phyloP scores from a whole-genome alignment of 2,113 vertebrate species.

The Excalfactoria chinensis region DNA sequence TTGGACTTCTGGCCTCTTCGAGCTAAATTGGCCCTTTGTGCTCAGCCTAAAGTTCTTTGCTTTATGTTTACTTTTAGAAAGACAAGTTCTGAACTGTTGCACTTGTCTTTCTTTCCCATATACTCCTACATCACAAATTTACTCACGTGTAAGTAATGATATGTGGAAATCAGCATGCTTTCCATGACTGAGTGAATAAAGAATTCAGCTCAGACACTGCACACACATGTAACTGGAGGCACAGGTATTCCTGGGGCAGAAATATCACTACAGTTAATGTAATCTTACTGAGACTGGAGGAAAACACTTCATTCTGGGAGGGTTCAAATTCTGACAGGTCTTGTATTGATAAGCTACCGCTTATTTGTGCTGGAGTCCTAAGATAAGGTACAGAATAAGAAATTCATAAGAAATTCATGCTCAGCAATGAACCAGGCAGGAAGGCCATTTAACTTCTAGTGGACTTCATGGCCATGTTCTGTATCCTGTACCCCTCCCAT shows the following conservation, averaged over 20 bases:
- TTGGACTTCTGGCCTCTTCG: background rate
- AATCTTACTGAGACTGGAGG: background rate
- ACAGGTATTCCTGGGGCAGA: background rate
- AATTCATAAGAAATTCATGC: background rate
- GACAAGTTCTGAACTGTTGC: background rate
- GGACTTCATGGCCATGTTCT: background rate
- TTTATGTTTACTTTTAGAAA: background rate
- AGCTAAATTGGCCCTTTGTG: background rate
- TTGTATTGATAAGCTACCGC: background rate
- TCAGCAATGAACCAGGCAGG: background rate
- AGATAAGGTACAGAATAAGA: background rate
- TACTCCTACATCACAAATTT: background rate
- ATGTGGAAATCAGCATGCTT: background rate
- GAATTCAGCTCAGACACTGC: background rate
- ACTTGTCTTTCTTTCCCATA: background rate
- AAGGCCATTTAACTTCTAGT: background rate
- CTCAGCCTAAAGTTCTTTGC: background rate
- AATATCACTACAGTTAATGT: background rate
- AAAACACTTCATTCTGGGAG: background rate
- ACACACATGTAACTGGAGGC: background rate
- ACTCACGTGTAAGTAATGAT: background rate
- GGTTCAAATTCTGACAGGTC: background rate
- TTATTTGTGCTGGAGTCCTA: background rate
- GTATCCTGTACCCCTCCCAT: background rate
- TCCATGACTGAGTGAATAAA: background rate